Evolutionary conservation across 1,140 invertebrate species (phyloP), one percentile per base, ranked within the genome.

Genomic region (Onthophagus taurus): DNA sequence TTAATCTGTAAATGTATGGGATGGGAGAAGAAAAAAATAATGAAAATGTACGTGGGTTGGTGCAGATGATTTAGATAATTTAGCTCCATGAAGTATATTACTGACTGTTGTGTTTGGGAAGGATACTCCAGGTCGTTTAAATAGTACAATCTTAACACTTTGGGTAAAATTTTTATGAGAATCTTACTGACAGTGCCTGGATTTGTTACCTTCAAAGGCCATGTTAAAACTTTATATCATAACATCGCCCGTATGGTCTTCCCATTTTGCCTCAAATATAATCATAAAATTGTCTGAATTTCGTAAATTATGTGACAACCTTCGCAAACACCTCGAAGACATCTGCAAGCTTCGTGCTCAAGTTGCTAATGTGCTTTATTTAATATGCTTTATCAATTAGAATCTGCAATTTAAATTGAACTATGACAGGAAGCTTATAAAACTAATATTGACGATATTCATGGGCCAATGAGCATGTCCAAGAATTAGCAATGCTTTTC

Each of bases 111-210:
- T 99, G 0, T 97, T 91, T 56, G 94, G 92, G 13, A 96, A 99
- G 68, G 94, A 95, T 69, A 89, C 90, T 0, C 95, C 99, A 70
- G 96, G 99, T 63, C 76, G 94, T 17, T 95, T 85, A 44, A 95
- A 99, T 62, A 78, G 97, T 43, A 97, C 93, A 11, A 94, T 97
- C 59, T 66, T 98, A 19, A 88, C 92, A 50, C 95, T 96, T 48
- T 99, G 96, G 97, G 93, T 99, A 0, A 98, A 98, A 70, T 99
- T 99, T 63, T 72, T 99, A 1, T 99, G 97, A 97, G 97, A 99
- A 66, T 97, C 95, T 0, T 99, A 99, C 62, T 90, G 96, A 50
- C 96, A 99, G 62, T 99, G 96, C 66, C 69, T 99, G 51, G 97
- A 99, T 63, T 70, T 99, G 47, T 69, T 99, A 9, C 76, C 94